Base-by-base conservation (phyloP, 2,113 vertebrate species). In the Xenotilapia leptura region DNA sequence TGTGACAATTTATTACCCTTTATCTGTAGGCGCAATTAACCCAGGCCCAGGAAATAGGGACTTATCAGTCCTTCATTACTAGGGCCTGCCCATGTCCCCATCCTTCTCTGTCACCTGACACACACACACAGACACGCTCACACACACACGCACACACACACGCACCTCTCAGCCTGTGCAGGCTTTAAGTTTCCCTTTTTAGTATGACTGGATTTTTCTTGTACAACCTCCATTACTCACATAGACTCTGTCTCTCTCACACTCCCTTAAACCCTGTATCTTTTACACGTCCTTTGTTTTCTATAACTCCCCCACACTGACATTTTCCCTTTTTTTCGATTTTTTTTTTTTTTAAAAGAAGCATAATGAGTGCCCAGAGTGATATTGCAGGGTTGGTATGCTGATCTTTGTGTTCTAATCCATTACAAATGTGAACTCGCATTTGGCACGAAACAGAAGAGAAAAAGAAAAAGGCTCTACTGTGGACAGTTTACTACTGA, bases 21-120 rank as follows among this genome's bases (percentile, higher is more conserved):
- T 96, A 96, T 96, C 95, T 95, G 93, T 91, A 87, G 94, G 92
- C 90, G 92, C 94, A 95, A 96, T 96, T 96, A 96, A 95, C 96
- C 94, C 93, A 90, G 89, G 94, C 94, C 93, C 88, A 90, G 91
- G 91, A 95, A 95, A 94, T 92, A 93, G 94, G 91, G 92, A 95
- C 94, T 95, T 96, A 95, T 95, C 95, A 95, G 94, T 94, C 95
- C 92, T 94, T 95, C 93, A 95, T 95, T 95, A 95, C 93, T 84
- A 93, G 89, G 90, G 92, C 91, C 91, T 92, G 92, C 88, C 87
- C 92, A 93, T 96, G 95, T 93, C 85, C 93, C 88, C 93, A 95
- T 94, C 88, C 86, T 54, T 96, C 95, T 91, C 89, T 95, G 95
- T 95, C 95, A 96, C 86, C 88, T 95, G 88, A 90, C 23, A 21